A percentile compares a stretch with the other conserved stretches of the same genome.
Evolutionary conservation across 2,797 vertebrate genomes (phyloP).

Genomic region (Tinamus major): DNA sequence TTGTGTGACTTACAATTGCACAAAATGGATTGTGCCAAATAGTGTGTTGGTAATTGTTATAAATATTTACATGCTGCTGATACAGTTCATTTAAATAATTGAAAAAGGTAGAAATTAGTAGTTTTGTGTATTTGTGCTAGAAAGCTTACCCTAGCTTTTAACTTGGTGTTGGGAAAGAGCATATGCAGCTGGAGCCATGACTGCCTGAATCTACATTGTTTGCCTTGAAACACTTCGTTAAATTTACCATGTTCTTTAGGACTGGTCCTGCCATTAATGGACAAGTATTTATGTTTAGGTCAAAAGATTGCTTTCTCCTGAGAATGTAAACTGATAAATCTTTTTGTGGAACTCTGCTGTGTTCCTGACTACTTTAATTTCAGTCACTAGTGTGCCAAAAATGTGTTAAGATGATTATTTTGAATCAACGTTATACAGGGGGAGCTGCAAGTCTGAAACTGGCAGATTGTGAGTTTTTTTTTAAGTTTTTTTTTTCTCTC

Average conservation of each 20-base stretch:
- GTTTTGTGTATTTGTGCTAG: background rate
- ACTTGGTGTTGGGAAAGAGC: background rate
- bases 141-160: background rate
- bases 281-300: background rate
- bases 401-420: too few relatives aligned
- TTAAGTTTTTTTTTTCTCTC: too few relatives aligned
- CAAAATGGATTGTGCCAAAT: background rate
- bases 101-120: background rate
- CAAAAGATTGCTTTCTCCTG: background rate
- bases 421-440: background rate
- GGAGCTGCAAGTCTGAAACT: background rate
- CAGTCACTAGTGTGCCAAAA: background rate
- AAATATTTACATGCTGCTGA: background rate
- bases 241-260: background rate
- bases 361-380: background rate
- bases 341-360: rapidly evolving
- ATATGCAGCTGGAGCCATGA: background rate
- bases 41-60: background rate
- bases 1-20: background rate
- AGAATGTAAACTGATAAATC: background rate
- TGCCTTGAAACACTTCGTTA: background rate
- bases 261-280: background rate
- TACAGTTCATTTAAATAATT: background rate
- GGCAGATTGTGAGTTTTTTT: background rate
- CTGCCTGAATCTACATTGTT: background rate